These are phyloP conservation scores for Kryptopterus vitreolus DNA, from an alignment of 2,797 vertebrate genomes.

Conservation along the genomic window DNA sequence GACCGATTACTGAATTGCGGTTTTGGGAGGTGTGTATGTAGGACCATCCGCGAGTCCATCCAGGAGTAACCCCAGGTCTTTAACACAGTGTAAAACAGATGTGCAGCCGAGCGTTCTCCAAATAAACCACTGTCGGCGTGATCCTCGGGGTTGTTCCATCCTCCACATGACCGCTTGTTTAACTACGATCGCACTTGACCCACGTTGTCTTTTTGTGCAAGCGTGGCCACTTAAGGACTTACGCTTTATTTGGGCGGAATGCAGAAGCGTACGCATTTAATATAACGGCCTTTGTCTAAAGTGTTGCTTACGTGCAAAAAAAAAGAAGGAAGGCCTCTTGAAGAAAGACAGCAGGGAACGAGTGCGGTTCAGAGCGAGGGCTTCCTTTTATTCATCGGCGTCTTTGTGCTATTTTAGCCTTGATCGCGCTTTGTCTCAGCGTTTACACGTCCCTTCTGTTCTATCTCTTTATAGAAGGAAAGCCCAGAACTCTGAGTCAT, in stretches of 20 bases:
- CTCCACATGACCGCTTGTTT: slow-evolving; percentile 16
- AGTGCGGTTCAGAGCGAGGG: not conserved
- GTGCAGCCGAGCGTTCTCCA: not conserved
- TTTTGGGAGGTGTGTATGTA: not conserved
- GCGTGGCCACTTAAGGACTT: not conserved
- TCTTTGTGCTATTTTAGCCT: slow-evolving; percentile 5
- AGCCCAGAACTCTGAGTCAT: not conserved
- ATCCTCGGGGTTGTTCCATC: not conserved
- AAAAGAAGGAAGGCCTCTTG: not conserved
- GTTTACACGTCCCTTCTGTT: slow-evolving; percentile 2
- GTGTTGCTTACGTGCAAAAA: not conserved
- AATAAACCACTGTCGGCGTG: slow-evolving; percentile 1
- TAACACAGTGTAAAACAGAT: not conserved
- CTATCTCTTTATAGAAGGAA: not conserved
- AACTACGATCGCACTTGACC: not conserved
- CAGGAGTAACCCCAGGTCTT: not conserved
- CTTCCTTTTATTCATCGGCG: slow-evolving; percentile 12
- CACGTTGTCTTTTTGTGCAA: not conserved
- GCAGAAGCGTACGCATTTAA: slow-evolving; percentile 6
- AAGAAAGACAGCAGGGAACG: not conserved
- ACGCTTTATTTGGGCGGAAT: not conserved
- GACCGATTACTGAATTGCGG: not conserved
- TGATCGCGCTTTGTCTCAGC: slow-evolving; percentile 10
- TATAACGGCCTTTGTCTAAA: not conserved
- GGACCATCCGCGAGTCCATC: not conserved